Evolutionary conservation across 2,888 invertebrate species (phyloP).

Genomic region (Noctua fimbriata): DNA sequence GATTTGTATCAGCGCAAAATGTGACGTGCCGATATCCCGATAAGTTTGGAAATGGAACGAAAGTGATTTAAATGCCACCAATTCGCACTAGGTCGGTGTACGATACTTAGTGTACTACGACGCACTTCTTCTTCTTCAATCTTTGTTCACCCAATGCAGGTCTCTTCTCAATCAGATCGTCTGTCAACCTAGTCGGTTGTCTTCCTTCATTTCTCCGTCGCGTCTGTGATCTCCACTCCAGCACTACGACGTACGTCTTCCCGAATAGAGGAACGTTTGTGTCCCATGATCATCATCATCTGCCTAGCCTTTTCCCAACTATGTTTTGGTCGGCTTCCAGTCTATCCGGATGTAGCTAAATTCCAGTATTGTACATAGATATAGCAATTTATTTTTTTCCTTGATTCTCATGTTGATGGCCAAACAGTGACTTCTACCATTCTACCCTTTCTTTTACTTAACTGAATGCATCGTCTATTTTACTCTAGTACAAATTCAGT

Average conservation of each 20-base stretch:
- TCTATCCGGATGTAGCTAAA: not conserved
- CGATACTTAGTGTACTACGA: too few species aligned
- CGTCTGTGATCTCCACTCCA: too few species aligned
- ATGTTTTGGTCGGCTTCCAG: not conserved
- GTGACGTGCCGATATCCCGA: not conserved
- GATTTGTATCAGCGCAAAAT: conserved; percentile 41
- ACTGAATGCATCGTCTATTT: not conserved
- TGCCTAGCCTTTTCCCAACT: not conserved
- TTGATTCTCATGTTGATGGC: not conserved
- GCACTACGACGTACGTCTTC: not conserved
- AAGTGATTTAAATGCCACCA: not conserved
- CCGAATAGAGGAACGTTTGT: not conserved
- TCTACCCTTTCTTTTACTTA: too few species aligned
- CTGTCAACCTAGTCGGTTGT: too few species aligned
- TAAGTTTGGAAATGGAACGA: not conserved
- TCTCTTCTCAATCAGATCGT: too few species aligned
- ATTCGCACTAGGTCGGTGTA: not conserved
- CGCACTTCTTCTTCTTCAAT: too few species aligned
- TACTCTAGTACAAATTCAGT: not conserved
- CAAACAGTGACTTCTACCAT: not conserved
- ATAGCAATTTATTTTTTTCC: not conserved
- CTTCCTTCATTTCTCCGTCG: too few species aligned
- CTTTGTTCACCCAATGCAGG: too few species aligned
- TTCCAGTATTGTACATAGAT: not conserved
- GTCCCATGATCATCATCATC: not conserved